These are phyloP conservation scores for Caenorhabditis inopinata DNA, from an alignment of 1,140 invertebrate species.

Conservation along the genomic window DNA sequence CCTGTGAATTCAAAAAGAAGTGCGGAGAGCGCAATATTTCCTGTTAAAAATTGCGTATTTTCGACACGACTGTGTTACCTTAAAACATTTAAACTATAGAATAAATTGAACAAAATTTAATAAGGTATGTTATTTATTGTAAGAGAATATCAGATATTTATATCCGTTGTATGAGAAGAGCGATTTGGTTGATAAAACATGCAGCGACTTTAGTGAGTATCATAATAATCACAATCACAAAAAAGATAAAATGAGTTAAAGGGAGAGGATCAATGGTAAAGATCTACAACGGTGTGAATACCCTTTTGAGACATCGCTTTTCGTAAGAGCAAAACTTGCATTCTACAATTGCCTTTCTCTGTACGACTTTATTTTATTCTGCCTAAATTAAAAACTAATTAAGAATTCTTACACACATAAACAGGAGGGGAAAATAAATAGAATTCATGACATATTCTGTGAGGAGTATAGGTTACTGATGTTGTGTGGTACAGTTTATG, in stretches of 20 bases:
- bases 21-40: too few relatives aligned
- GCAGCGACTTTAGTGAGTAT: too few relatives aligned
- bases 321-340: background rate
- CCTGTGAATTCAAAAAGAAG: too few relatives aligned
- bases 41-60: too few relatives aligned
- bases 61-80: too few relatives aligned
- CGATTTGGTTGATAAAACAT: too few relatives aligned
- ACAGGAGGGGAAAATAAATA: background rate
- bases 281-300: background rate
- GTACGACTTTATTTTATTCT: constrained; percentile 13
- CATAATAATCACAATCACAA: background rate
- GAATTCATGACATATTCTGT: too few relatives aligned
- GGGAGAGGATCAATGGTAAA: background rate
- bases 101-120: too few relatives aligned
- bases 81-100: too few relatives aligned
- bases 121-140: too few relatives aligned
- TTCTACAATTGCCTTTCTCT: background rate
- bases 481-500: background rate
- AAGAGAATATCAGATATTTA: too few relatives aligned
- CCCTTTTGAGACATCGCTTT: background rate
- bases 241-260: background rate
- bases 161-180: too few relatives aligned
- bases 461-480: background rate
- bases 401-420: background rate
- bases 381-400: background rate